Evolutionary conservation across 2,888 invertebrate genomes (phyloP).

Genomic region (Tinea pellionella): DNA sequence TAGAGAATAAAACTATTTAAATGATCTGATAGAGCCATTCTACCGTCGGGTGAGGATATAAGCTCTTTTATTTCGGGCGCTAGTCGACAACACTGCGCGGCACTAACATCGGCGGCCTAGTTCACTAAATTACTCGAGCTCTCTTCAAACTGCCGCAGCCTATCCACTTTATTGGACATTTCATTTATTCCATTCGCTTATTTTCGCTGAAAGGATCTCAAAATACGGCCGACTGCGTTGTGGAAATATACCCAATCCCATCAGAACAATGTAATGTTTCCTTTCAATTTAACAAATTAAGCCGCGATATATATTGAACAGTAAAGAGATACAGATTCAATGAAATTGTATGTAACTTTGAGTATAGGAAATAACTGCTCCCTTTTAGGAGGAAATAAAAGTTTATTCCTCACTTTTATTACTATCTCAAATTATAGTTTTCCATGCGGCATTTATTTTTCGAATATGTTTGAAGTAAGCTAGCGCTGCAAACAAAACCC

Average conservation of each 20-base stretch:
- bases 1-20: constrained; percentile 5
- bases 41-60: not conserved
- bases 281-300: constrained; percentile 66
- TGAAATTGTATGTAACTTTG: not conserved
- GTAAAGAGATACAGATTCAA: constrained; percentile 6
- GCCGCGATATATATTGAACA: constrained; percentile 11
- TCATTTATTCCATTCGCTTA: constrained; percentile 63
- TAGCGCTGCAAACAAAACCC: no score
- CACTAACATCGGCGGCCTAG: constrained; percentile 5
- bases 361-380: not conserved
- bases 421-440: no score
- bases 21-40: constrained; percentile 8
- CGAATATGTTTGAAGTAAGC: no score
- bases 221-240: constrained; percentile 56
- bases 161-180: constrained; percentile 59
- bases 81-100: not conserved
- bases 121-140: constrained; percentile 19
- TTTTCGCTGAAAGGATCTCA: constrained; percentile 51
- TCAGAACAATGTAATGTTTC: constrained; percentile 58
- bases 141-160: constrained; percentile 44
- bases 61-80: constrained; percentile 6
- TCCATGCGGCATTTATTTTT: no score
- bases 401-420: no score
- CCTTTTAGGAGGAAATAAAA: not conserved
- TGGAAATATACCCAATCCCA: constrained; percentile 61